Percentiles rank a stretch among this genome's conserved stretches.
Conservation (phyloP, 2,113 vertebrate genomes). For the rat (Rattus norvegicus) region GRCr8 NC_086028.1:66355501-66356000, state of each 20-base stretch:
- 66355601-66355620: neutral
- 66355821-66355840: neutral
- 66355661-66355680: constrained; percentile 74
- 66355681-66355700: constrained; percentile 74
- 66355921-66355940: neutral
- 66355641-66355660: constrained; percentile 69
- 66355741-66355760: neutral
- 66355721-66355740: neutral
- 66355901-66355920: neutral
- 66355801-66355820: neutral
- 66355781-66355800: constrained; percentile 69
- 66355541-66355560: neutral
- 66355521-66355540: neutral
- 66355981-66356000: neutral
- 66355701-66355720: neutral
- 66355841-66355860: neutral
- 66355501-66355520: neutral
- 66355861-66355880: neutral
- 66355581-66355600: neutral
- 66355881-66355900: neutral
- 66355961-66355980: neutral
- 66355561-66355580: neutral
- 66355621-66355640: constrained; percentile 71
- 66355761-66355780: constrained; percentile 37
- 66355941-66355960: too few species aligned